Base-by-base conservation (phyloP, 1,140 invertebrate genomes). In the Drosophila pruinosa region DNA sequence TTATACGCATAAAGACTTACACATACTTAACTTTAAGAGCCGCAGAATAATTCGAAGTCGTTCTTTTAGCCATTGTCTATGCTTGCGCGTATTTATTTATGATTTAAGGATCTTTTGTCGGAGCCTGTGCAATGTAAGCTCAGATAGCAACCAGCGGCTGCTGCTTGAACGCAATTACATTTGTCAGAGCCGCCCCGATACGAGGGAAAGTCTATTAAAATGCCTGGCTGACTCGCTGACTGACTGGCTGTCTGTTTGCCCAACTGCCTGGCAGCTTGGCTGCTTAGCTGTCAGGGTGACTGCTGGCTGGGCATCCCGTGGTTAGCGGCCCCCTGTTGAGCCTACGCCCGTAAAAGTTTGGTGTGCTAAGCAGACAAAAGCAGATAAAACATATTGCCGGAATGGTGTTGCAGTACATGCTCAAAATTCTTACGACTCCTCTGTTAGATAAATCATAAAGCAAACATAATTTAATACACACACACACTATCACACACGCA, bases 381-480 rank as follows among this genome's bases (percentile, higher is more conserved):
- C 72, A 62, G 72, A 83, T 80, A 80, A 57, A 65, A 62, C 68
- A 63, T 72, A 58, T 76, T 78, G 50, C 57, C 39, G 43, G 47
- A 59, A 70, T 63, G 58, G 67, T 8, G 48, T 21, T 34, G 26
- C 17, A 17, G 48, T 54, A 57, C 76, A 38, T 15, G 38, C 21
- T 36, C 22, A 10, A 10, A 28, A 28, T 68, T 64, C 41, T 26
- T 63, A 56, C 57, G 48, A 47, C 56, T 54, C 28, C 8, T 10
- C 3, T 57, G 54, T 62, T 67, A 75, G 73, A 86, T 86, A 86
- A 86, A 86, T 86, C 81, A 86, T 78, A 64, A 61, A 38, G 62
- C 73, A 81, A 80, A 74, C 57, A 86, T 86, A 81, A 86, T 86
- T 81, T 88, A 77, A 86, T 67, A 75, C 80, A 76, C 59, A 53